These are phyloP conservation scores for Diprion similis DNA, from an alignment of 1,140 invertebrate genomes.

Conservation along the genomic window DNA sequence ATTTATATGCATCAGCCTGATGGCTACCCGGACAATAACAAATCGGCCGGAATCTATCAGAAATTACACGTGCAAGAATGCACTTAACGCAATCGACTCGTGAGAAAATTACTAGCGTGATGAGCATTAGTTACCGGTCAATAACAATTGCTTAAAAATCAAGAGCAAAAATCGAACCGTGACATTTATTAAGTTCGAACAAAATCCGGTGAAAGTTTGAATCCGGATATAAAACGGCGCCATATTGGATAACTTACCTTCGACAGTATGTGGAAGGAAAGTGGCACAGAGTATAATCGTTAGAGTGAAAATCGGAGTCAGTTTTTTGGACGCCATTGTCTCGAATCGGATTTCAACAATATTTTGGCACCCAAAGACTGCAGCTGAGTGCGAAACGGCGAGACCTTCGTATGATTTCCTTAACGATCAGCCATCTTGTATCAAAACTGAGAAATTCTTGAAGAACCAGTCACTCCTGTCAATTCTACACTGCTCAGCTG, in stretches of 20 bases:
- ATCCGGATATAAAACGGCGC: neutral
- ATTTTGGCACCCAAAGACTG: neutral
- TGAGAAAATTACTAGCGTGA: no score
- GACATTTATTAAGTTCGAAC: neutral
- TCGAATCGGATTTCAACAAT: neutral
- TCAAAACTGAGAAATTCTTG: neutral
- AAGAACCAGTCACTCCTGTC: neutral
- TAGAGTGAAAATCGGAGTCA: neutral
- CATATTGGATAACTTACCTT: constrained; percentile 9
- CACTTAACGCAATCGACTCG: no score
- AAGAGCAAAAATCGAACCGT: no score
- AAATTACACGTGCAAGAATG: no score
- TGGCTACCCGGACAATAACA: no score
- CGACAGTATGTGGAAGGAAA: constrained; percentile 1
- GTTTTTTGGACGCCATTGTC: constrained; percentile 5
- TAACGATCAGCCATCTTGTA: constrained; percentile 51
- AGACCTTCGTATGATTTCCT: neutral
- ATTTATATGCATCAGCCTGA: no score
- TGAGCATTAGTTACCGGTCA: no score
- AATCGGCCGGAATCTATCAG: no score
- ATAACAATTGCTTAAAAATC: no score
- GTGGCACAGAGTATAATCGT: neutral
- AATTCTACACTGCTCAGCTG: neutral
- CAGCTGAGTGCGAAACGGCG: neutral
- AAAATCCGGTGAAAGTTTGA: neutral